phyloP scores from a whole-genome alignment of 1,140 invertebrate species.

The Paracyclopina nana region DNA sequence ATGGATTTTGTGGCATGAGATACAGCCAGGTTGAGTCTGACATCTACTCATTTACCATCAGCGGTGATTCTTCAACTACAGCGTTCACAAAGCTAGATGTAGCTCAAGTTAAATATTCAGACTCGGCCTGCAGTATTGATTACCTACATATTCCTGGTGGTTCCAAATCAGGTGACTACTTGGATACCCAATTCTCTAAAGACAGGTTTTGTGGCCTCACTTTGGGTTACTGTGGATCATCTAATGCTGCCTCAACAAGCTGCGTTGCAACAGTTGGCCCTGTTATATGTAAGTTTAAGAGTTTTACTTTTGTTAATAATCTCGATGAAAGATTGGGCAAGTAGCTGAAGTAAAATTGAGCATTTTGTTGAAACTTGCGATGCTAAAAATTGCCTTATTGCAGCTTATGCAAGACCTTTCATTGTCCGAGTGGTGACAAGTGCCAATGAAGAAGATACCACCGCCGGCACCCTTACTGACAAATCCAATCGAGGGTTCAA shows the following conservation, averaged over 20 bases:
- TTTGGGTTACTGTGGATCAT: neutral
- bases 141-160: neutral
- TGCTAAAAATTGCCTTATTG: no score
- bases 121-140: neutral
- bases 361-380: no score
- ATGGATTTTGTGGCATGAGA: constrained; percentile 1
- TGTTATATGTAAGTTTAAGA: neutral
- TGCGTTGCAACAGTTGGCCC: neutral
- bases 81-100: no score
- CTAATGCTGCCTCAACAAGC: neutral
- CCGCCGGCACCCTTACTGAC: neutral
- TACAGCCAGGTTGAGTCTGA: neutral
- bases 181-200: neutral
- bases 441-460: no score
- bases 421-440: neutral
- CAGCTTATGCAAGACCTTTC: neutral
- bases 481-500: neutral
- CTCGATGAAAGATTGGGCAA: no score
- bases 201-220: neutral
- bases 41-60: neutral
- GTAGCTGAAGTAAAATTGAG: no score
- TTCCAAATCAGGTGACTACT: neutral
- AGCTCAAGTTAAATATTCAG: neutral
- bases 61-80: neutral
- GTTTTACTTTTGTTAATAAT: no score